Evolutionary conservation across 2,797 vertebrate species (phyloP), one percentile per base, ranked within the genome.

Genomic region (Toxotes lorentzi): DNA sequence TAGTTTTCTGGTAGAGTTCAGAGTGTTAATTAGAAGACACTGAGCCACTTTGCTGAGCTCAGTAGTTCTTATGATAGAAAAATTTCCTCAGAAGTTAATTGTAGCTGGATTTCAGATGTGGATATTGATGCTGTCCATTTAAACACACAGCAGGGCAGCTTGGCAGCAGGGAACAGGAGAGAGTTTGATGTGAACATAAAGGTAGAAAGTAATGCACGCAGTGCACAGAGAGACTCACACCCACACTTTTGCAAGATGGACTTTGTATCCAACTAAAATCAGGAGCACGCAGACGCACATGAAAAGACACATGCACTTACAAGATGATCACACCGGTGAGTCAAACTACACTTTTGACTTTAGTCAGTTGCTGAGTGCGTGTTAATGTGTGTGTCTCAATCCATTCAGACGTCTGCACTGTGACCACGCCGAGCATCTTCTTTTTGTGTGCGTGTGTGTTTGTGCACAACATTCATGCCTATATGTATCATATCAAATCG

Each of bases 401-500:
- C 30, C 41, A 19, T 54, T 73, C 54, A 73, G 50, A 63, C 21
- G 24, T 27, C 48, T 70, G 43, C 14, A 27, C 56, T 21, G 24
- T 11, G 19, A 38, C 57, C 53, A 9, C 34, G 38, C 23, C 1
- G 6, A 73, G 23, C 62, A 30, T 81, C 61, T 66, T 68, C 63
- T 61, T 32, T 70, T 69, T 53, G 24, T 50, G 27, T 54, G 53
- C 60, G 32, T 51, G 30, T 58, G 53, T 50, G 32, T 61, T 54
- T 45, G 69, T 79, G 38, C 59, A 69, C 43, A 53, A 70, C 76
- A 64, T 74, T 78, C 65, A 76, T 81, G 77, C 65, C 60, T 63
- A 61, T 69, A 86, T 78, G 87, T 79, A 77, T 30, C 74, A 85
- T 89, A 80, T 82, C 41, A 79, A 78, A 89, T 88, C 2, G 45